Evolutionary conservation across 1,140 invertebrate species (phyloP).

Genomic region (Hyles vespertilio): DNA sequence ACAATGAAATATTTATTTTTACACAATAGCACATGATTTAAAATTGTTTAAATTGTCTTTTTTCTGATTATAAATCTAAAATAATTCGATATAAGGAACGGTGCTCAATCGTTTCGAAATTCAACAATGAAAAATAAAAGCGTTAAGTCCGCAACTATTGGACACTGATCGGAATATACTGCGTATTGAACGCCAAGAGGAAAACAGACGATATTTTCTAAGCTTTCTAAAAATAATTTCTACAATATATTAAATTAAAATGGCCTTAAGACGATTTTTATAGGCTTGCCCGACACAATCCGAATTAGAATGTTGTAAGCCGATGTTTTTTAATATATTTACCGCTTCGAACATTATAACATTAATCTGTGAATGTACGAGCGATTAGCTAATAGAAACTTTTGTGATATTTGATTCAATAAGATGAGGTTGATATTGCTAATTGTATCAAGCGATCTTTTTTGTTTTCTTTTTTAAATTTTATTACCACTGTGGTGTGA

Average conservation of each 20-base stretch:
- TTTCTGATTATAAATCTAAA: too few relatives aligned
- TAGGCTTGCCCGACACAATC: constrained; percentile 28
- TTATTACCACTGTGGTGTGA: too few relatives aligned
- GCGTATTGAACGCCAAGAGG: constrained; percentile 39
- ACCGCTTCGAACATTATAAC: neutral
- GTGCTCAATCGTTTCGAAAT: neutral
- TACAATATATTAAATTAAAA: constrained; percentile 55
- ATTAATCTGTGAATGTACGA: too few relatives aligned
- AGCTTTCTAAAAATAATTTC: constrained; percentile 39
- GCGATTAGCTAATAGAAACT: too few relatives aligned
- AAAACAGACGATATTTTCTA: constrained; percentile 46
- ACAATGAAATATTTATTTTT: too few relatives aligned
- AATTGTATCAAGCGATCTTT: too few relatives aligned
- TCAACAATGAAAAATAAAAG: constrained; percentile 14
- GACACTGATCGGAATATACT: constrained; percentile 62
- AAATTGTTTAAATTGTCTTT: too few relatives aligned
- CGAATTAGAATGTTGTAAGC: constrained; percentile 44
- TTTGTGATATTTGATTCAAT: too few relatives aligned
- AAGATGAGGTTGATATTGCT: too few relatives aligned
- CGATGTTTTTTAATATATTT: constrained; percentile 31
- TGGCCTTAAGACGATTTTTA: constrained; percentile 55
- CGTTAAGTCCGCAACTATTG: constrained; percentile 10
- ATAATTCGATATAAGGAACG: too few relatives aligned
- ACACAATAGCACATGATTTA: too few relatives aligned
- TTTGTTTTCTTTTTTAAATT: too few relatives aligned